Evolutionary conservation across 1,140 invertebrate species (phyloP).

Genomic region (Chrysoperla carnea): DNA sequence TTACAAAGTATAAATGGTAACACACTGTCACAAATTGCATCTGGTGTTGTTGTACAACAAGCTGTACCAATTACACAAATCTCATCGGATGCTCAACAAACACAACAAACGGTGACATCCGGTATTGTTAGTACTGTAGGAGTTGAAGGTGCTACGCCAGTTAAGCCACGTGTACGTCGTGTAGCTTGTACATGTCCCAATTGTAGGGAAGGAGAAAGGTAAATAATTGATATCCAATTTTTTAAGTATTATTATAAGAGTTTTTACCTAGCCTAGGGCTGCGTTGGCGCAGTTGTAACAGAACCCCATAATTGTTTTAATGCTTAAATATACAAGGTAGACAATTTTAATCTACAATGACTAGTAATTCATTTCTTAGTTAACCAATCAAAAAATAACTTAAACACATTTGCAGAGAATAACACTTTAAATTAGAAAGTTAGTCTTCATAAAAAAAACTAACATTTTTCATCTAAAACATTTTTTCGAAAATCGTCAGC

Average conservation of each 20-base stretch:
- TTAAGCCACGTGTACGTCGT: constrained; percentile 43
- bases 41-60: constrained; percentile 17
- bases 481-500: no score
- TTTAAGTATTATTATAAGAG: constrained; percentile 6
- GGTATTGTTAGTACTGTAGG: constrained; percentile 8
- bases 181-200: constrained; percentile 96
- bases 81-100: constrained; percentile 12
- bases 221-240: constrained; percentile 7
- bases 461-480: no score
- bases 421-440: no score
- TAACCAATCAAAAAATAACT: no score
- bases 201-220: constrained; percentile 76
- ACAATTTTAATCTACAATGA: no score
- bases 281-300: no score
- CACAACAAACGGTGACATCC: constrained; percentile 14
- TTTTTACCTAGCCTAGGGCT: no score
- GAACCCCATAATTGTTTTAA: no score
- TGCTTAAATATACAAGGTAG: no score
- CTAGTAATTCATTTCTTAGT: no score
- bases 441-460: no score
- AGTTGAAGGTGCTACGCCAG: constrained; percentile 5
- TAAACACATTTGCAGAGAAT: no score
- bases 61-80: constrained; percentile 12
- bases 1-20: constrained; percentile 25
- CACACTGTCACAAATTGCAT: constrained; percentile 17